Conservation (phyloP, 2,888 invertebrate species). For the Allygus modestus region DNA sequence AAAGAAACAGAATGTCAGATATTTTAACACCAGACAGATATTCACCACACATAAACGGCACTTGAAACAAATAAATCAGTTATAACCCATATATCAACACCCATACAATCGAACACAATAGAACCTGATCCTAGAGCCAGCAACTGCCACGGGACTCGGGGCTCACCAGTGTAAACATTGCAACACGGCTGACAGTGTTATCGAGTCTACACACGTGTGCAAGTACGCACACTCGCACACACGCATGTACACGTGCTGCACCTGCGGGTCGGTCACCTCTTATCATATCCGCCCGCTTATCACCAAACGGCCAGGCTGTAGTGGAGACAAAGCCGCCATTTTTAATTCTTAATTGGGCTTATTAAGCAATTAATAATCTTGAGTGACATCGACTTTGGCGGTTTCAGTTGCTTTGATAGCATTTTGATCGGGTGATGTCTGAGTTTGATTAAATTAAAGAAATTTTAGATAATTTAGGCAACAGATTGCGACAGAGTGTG, state of each 20-base stretch:
- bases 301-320: background rate
- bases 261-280: slow-evolving; percentile 45
- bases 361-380: background rate
- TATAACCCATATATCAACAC: too few relatives aligned
- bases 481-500: too few relatives aligned
- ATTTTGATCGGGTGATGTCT: too few relatives aligned
- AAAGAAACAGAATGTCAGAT: too few relatives aligned
- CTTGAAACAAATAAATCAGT: too few relatives aligned
- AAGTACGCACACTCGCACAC: background rate
- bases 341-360: slow-evolving; percentile 3
- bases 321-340: background rate
- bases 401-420: background rate
- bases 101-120: background rate
- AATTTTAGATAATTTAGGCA: too few relatives aligned
- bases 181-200: slow-evolving; percentile 16
- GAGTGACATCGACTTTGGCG: background rate
- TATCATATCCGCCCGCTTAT: slow-evolving; percentile 34
- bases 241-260: background rate
- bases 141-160: background rate
- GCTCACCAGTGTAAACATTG: background rate
- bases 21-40: too few relatives aligned
- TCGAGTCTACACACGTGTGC: background rate
- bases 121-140: background rate
- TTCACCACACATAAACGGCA: too few relatives aligned
- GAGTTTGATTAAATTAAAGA: too few relatives aligned